These are phyloP conservation scores for Drosophila tropicalis DNA, from an alignment of 1,140 invertebrate genomes.

Conservation along the genomic window DNA sequence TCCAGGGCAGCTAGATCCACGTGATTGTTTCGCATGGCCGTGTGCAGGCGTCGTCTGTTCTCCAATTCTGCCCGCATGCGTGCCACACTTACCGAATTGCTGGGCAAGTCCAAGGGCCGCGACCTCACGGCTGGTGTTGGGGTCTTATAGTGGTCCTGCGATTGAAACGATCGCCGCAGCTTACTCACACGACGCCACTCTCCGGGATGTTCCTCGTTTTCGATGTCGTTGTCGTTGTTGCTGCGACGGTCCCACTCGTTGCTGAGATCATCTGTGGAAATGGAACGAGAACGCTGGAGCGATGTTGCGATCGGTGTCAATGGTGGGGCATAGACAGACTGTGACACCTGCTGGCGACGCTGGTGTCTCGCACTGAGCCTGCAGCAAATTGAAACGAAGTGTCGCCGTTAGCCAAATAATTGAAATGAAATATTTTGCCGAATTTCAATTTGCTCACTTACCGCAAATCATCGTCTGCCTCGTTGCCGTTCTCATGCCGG, in stretches of 20 bases:
- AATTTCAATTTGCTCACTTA: conserved; percentile 61
- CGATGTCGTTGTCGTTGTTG: conserved; percentile 33
- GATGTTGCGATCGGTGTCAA: conserved; percentile 29
- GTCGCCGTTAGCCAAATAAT: conserved; percentile 42
- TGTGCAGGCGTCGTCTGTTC: conserved; percentile 83
- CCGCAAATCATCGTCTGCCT: conserved; percentile 69
- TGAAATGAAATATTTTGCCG: conserved; percentile 39
- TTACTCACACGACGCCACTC: conserved; percentile 86
- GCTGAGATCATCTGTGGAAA: conserved; percentile 82
- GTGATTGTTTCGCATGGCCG: conserved; percentile 84
- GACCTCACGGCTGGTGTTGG: conserved; percentile 23
- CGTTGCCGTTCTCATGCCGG: conserved; percentile 68
- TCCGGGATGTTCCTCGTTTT: conserved; percentile 52
- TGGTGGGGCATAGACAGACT: conserved; percentile 68
- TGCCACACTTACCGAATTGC: conserved; percentile 84
- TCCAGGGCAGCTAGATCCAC: conserved; percentile 84
- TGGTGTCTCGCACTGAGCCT: conserved; percentile 74
- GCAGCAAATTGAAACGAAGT: conserved; percentile 19
- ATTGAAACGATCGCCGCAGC: conserved; percentile 86
- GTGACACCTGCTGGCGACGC: conserved; percentile 77
- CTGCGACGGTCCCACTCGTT: conserved; percentile 58
- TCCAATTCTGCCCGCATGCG: conserved; percentile 84
- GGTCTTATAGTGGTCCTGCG: conserved; percentile 70
- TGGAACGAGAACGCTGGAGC: conserved; percentile 76
- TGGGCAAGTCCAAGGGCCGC: conserved; percentile 85